Evolutionary conservation across 2,888 invertebrate genomes (phyloP), one percentile per base, ranked within the genome.

Genomic region (Stenurella melanura): DNA sequence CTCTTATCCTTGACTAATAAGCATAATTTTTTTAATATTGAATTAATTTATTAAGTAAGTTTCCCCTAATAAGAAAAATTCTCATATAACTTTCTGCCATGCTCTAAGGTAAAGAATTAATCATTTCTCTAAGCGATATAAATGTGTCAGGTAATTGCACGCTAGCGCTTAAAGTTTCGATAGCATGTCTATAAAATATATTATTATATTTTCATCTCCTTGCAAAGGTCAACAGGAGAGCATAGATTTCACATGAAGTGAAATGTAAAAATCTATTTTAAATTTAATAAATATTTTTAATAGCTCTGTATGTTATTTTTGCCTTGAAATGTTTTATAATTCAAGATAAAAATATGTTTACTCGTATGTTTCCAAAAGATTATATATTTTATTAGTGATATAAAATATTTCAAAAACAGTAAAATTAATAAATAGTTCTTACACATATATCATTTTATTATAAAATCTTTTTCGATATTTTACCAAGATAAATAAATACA

Each of bases 291-390:
- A 50, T n/a, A 50, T 50, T 50, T 50, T 50, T 50, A 50, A 17
- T 50, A 50, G 50, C 42, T 42, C 3, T 15, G 42, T n/a, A n/a
- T 50, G n/a, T 50, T 50, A 50, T 50, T 50, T 50, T 50, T 50
- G 2, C 42, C 50, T 50, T 50, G 50, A 50, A 42, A 50, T 50
- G n/a, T 50, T 50, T 50, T n/a, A 50, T 50, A n/a, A 50, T n/a
- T 50, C 50, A n/a, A 50, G n/a, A 50, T 50, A 50, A 50, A 50
- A 50, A 50, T 50, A 50, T 50, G 12, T 50, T 50, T 50, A n/a
- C 50, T 50, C 4, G n/a, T 50, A 50, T 50, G 6, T n/a, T 50
- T 50, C 50, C n/a, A 50, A 50, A 50, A n/a, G n/a, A 50, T 50
- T 50, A 50, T n/a, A 4, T 50, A 12, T n/a, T 50, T 50, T 15